Evolutionary conservation across 2,113 vertebrate species (phyloP).

Genomic region (Cyrtonyx montezumae): DNA sequence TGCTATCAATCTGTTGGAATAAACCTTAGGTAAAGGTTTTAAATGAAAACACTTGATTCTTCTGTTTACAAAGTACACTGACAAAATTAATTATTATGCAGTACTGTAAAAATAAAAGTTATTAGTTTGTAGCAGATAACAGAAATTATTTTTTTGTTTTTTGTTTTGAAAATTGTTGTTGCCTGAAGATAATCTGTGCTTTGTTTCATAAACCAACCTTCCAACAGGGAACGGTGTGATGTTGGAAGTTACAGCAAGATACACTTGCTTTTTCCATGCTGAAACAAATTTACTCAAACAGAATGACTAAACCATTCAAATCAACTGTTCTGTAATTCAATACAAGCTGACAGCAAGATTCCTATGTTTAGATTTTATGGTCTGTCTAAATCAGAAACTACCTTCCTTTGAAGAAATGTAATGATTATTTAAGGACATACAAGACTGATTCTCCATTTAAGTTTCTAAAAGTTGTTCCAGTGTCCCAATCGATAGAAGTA

Average conservation of each 20-base stretch:
- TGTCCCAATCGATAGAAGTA: background rate
- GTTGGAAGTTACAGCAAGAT: background rate
- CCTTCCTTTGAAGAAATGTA: background rate
- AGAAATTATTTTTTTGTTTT: background rate
- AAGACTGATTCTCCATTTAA: background rate
- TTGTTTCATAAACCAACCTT: background rate
- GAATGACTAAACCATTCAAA: conserved; percentile 19
- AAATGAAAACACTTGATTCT: background rate
- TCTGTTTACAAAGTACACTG: background rate
- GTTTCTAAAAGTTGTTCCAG: background rate
- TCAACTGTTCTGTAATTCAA: background rate
- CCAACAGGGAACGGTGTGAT: background rate
- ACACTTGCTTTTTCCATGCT: background rate
- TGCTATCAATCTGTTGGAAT: background rate
- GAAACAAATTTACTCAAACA: conserved; percentile 18
- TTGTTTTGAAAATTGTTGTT: background rate
- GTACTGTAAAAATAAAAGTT: background rate
- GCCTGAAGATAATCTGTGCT: background rate
- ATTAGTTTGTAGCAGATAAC: background rate
- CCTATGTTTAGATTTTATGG: background rate
- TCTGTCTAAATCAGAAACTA: background rate
- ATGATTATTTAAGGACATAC: background rate
- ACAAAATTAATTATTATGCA: background rate
- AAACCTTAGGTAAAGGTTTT: background rate
- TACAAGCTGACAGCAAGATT: background rate